Percentiles rank a stretch among this genome's conserved stretches.
Evolutionary conservation across 92 coral and sea anemone genomes (phyloP).

Genomic region (Plumapathes pennacea): DNA sequence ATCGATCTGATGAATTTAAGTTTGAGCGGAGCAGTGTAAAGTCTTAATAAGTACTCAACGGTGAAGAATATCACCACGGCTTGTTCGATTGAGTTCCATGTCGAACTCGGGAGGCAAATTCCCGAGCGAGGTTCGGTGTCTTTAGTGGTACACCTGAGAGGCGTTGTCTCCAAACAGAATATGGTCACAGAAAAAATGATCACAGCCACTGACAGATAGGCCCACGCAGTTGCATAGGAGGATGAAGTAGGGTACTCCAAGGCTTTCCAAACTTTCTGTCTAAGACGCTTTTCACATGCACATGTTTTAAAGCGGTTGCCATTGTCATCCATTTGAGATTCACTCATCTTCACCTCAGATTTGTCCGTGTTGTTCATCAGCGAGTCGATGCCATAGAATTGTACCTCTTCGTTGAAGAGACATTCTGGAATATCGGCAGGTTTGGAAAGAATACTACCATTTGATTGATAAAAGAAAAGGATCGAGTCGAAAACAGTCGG

Average conservation of each 20-base stretch:
- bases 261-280: constrained; percentile 54
- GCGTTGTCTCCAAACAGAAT: constrained; percentile 86
- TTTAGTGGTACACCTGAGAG: constrained; percentile 11
- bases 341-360: not conserved
- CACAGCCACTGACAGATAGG: constrained; percentile 51
- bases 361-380: not conserved
- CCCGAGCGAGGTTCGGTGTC: not conserved
- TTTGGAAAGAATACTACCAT: constrained; percentile 77
- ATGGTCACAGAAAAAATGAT: constrained; percentile 73
- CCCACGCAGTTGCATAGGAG: constrained; percentile 41
- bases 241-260: constrained; percentile 61
- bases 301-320: too few species aligned
- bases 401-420: constrained; percentile 70
- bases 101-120: not conserved
- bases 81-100: constrained; percentile 78
- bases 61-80: constrained; percentile 68
- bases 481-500: constrained; percentile 78
- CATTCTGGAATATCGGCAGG: constrained; percentile 73
- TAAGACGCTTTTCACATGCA: not conserved
- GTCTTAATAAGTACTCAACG: constrained; percentile 63
- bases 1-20: constrained; percentile 59
- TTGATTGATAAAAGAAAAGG: constrained; percentile 88
- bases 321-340: not conserved
- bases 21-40: constrained; percentile 66
- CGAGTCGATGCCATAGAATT: constrained; percentile 68